Conservation (phyloP, 2,888 invertebrate species). For the Dasypogon diadema region DNA sequence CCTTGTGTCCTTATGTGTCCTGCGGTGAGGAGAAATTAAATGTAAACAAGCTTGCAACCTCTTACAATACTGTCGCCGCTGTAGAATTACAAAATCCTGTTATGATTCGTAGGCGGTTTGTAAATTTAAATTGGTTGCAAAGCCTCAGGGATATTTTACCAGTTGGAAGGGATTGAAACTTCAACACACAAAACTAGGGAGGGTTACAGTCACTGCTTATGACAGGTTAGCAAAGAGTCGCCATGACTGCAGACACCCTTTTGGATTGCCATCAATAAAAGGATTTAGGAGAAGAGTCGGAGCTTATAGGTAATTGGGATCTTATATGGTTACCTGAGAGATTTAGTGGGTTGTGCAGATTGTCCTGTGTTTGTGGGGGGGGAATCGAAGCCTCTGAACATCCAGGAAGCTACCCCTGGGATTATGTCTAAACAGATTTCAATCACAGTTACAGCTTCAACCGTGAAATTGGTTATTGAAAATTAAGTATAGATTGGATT, state of each 20-base stretch:
- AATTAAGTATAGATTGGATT: background rate
- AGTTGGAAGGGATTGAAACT: background rate
- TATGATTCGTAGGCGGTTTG: slow-evolving; percentile 41
- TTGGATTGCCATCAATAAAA: slow-evolving; percentile 29
- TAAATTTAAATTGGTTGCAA: slow-evolving; percentile 39
- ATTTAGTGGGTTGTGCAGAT: background rate
- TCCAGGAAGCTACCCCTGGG: background rate
- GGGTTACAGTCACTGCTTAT: slow-evolving; percentile 5
- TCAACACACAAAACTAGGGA: too few species aligned
- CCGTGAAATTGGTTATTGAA: slow-evolving; percentile 37
- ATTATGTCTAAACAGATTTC: slow-evolving; percentile 15
- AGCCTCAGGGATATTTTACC: background rate
- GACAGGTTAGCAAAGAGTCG: slow-evolving; percentile 17
- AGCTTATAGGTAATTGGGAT: slow-evolving; percentile 16
- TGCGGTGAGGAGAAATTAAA: slow-evolving; percentile 15
- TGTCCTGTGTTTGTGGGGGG: too few species aligned
- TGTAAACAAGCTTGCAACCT: slow-evolving; percentile 31
- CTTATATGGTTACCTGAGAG: slow-evolving; percentile 31
- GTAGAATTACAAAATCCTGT: slow-evolving; percentile 17
- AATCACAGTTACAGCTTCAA: slow-evolving; percentile 22
- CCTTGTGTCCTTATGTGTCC: background rate
- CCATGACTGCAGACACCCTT: slow-evolving; percentile 33
- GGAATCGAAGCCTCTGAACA: background rate
- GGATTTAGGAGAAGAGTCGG: slow-evolving; percentile 14
- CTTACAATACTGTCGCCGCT: slow-evolving; percentile 24